Percentiles rank a stretch among this genome's conserved stretches.
These are phyloP conservation scores for Papilio demoleus DNA, from an alignment of 2,888 invertebrate genomes.

Conservation along the genomic window DNA sequence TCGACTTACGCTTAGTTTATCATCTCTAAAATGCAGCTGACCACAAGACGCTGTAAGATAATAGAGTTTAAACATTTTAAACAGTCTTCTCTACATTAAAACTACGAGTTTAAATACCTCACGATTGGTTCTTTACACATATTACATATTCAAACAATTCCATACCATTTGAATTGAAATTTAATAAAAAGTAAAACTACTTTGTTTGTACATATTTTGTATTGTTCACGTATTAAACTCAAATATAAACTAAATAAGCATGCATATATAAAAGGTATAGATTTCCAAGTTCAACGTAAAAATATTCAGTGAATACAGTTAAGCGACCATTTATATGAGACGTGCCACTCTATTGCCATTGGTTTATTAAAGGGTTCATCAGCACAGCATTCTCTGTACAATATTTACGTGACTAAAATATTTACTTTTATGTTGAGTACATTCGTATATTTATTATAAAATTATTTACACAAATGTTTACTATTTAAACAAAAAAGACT, in stretches of 20 bases:
- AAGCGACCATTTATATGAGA: constrained; percentile 40
- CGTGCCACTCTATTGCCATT: constrained; percentile 39
- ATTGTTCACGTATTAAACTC: neutral
- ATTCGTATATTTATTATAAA: constrained; percentile 15
- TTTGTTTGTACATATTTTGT: neutral
- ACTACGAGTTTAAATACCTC: too few relatives aligned
- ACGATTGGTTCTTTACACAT: too few relatives aligned
- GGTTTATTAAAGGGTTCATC: constrained; percentile 41
- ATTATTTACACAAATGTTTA: constrained; percentile 9
- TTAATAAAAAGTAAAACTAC: too few relatives aligned
- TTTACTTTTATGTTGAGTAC: constrained; percentile 11
- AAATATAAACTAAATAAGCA: constrained; percentile 9
- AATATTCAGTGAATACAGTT: constrained; percentile 40
- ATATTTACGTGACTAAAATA: constrained; percentile 39
- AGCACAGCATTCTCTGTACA: constrained; percentile 37
- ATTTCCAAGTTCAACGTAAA: constrained; percentile 21
- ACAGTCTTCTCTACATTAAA: too few relatives aligned
- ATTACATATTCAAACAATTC: too few relatives aligned
- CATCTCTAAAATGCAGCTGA: too few relatives aligned
- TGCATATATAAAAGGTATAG: constrained; percentile 26
- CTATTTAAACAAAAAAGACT: neutral
- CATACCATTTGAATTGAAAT: too few relatives aligned
- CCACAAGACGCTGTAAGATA: too few relatives aligned
- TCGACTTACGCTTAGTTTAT: too few relatives aligned
- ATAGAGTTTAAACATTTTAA: too few relatives aligned